A percentile compares a stretch with the other conserved stretches of the same genome.
Evolutionary conservation across 2,797 vertebrate genomes (phyloP).

Genomic region (Gymnocypris eckloni): DNA sequence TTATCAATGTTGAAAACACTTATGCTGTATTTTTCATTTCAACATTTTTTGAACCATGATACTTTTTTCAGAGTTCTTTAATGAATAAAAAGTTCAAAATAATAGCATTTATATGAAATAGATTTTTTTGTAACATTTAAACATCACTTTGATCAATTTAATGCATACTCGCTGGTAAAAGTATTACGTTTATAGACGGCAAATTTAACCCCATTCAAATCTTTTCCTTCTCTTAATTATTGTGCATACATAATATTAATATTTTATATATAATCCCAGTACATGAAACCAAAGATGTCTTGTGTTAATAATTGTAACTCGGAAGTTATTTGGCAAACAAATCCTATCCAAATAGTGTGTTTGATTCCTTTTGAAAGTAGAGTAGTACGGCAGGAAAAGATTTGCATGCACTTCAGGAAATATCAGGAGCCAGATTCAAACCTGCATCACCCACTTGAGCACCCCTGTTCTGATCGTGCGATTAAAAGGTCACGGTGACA

Average conservation of each 20-base stretch:
- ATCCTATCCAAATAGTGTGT: neutral
- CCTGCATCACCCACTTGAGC: neutral
- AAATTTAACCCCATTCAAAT: neutral
- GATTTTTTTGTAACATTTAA: neutral
- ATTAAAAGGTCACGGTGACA: slow-evolving; percentile 7
- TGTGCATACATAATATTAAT: neutral
- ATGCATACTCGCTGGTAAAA: neutral
- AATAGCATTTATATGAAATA: neutral
- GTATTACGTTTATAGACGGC: neutral
- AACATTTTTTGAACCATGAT: neutral
- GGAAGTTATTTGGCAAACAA: neutral
- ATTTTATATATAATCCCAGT: neutral
- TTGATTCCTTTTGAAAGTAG: neutral
- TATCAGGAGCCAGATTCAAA: neutral
- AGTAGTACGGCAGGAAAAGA: neutral
- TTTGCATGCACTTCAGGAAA: neutral
- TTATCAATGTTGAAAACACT: neutral
- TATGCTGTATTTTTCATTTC: neutral
- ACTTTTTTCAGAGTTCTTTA: neutral
- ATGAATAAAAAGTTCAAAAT: neutral
- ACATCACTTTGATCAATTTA: neutral
- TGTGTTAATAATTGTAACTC: neutral
- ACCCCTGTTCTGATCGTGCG: neutral
- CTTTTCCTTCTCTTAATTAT: neutral
- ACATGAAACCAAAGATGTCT: neutral